phyloP scores from a whole-genome alignment of 2,888 invertebrate genomes.

The Keiferia lycopersicella region DNA sequence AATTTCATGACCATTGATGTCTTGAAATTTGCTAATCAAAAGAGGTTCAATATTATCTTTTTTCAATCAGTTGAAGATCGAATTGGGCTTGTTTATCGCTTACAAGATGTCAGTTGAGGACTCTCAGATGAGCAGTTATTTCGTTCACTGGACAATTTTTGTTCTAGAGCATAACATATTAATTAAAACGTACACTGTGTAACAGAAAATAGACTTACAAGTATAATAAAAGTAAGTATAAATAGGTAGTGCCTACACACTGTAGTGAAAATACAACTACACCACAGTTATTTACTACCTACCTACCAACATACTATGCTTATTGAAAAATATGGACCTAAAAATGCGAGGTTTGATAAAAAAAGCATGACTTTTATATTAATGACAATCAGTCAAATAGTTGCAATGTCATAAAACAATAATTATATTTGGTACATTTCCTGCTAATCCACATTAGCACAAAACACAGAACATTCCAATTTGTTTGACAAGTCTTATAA shows the following conservation, averaged over 20 bases:
- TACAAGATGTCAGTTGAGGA: too few relatives aligned
- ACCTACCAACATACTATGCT: neutral
- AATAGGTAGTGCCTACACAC: neutral
- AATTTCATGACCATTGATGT: too few relatives aligned
- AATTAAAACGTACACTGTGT: neutral
- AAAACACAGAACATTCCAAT: slow-evolving; percentile 1
- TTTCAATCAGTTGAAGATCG: too few relatives aligned
- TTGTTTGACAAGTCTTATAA: neutral
- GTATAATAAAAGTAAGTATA: neutral
- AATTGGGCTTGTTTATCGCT: too few relatives aligned
- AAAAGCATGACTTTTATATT: neutral
- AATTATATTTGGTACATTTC: slow-evolving; percentile 9
- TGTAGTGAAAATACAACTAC: too few relatives aligned
- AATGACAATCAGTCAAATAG: neutral
- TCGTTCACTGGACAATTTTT: too few relatives aligned
- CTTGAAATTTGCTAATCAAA: too few relatives aligned
- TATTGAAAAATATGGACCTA: slow-evolving; percentile 7
- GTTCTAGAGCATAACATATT: too few relatives aligned
- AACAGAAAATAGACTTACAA: neutral
- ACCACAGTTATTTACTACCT: too few relatives aligned
- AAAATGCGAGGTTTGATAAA: slow-evolving; percentile 15
- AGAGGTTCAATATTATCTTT: too few relatives aligned
- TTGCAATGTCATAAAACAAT: neutral
- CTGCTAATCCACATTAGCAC: neutral
- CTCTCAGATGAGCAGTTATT: too few relatives aligned